Conservation (phyloP, 92 coral and sea anemone genomes). For the Palythoa caribaeorum region DNA sequence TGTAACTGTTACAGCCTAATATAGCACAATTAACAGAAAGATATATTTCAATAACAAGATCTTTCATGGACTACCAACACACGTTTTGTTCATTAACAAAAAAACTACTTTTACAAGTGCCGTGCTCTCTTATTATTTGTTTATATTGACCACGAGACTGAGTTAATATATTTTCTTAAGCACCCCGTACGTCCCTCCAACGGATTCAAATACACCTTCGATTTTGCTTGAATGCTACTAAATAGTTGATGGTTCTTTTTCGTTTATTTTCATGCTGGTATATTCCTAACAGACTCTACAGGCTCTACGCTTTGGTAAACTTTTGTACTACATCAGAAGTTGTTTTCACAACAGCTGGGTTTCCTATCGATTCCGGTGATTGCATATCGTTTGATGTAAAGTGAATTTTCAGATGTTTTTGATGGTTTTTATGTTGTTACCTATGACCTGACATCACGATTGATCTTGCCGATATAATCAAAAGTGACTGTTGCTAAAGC, state of each 20-base stretch:
- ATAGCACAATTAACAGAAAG: slow-evolving; percentile 38
- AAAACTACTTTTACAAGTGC: slow-evolving; percentile 11
- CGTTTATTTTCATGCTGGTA: no score
- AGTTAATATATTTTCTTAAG: slow-evolving; percentile 19
- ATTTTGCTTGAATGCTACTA: no score
- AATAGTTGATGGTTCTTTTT: no score
- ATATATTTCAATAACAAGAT: slow-evolving; percentile 33
- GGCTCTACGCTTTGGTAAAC: background rate
- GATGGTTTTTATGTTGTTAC: slow-evolving; percentile 40
- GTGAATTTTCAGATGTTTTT: slow-evolving; percentile 52
- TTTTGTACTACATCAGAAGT: background rate
- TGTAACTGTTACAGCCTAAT: slow-evolving; percentile 21
- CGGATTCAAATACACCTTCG: background rate
- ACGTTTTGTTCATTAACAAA: slow-evolving; percentile 31
- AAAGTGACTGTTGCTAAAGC: slow-evolving; percentile 15
- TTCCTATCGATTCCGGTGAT: slow-evolving; percentile 32
- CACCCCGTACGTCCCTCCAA: background rate
- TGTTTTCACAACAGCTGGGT: slow-evolving; percentile 15
- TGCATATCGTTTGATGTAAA: slow-evolving; percentile 48
- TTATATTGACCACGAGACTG: slow-evolving; percentile 7
- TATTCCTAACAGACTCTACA: background rate
- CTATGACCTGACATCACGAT: slow-evolving; percentile 26
- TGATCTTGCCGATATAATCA: slow-evolving; percentile 45
- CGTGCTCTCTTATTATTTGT: slow-evolving; percentile 39
- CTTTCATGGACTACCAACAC: slow-evolving; percentile 19